phyloP scores from a whole-genome alignment of 2,888 invertebrate species.

The Bimastos eiseni region DNA sequence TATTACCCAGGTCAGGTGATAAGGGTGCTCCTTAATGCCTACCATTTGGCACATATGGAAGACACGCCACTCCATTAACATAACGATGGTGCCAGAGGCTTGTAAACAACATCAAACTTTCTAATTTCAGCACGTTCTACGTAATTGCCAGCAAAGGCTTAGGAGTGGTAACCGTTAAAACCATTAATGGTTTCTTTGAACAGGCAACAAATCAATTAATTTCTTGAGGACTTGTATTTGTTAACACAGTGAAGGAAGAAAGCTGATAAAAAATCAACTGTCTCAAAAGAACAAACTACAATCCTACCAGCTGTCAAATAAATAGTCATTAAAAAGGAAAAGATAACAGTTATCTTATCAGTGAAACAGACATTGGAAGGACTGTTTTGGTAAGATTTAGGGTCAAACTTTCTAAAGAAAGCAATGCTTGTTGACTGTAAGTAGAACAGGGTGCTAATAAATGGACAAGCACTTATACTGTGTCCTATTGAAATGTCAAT shows the following conservation, averaged over 20 bases:
- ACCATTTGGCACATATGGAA: not conserved
- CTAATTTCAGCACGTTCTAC: not conserved
- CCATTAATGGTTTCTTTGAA: not conserved
- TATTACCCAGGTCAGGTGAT: not conserved
- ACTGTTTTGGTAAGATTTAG: not conserved
- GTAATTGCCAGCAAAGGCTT: not conserved
- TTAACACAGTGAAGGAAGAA: not conserved
- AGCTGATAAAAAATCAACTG: not conserved
- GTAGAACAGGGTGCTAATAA: not conserved
- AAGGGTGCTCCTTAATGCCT: not conserved
- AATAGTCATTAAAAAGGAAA: not conserved
- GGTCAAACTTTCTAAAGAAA: not conserved
- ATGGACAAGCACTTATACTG: not conserved
- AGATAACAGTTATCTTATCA: not conserved
- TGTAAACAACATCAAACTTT: not conserved
- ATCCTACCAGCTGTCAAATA: not conserved
- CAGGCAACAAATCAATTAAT: not conserved
- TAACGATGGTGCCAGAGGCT: not conserved
- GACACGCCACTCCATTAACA: not conserved
- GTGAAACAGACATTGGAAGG: not conserved
- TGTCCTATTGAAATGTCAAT: not conserved
- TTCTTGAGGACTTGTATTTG: not conserved
- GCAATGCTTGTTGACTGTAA: not conserved
- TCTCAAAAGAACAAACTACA: not conserved
- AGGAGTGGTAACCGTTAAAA: not conserved